phyloP scores from a whole-genome alignment of 2,888 invertebrate species.

The Drosophila neonasuta region DNA sequence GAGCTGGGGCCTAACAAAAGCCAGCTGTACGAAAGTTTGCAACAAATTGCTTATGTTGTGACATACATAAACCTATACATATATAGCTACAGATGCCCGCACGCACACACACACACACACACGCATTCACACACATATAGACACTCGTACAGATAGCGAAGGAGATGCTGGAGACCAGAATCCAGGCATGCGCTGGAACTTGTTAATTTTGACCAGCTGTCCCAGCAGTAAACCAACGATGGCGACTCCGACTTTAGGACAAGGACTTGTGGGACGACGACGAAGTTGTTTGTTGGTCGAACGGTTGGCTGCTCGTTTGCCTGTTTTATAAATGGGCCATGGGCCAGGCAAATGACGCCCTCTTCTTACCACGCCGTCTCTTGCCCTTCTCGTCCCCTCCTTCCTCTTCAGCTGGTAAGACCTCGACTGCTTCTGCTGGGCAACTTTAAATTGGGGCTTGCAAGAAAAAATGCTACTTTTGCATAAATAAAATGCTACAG shows the following conservation, averaged over 20 bases:
- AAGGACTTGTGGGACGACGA: constrained; percentile 44
- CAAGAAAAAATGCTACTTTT: constrained; percentile 60
- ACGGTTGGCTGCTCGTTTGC: constrained; percentile 54
- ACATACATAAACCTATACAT: constrained; percentile 57
- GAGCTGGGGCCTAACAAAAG: constrained; percentile 59
- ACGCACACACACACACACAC: constrained; percentile 29
- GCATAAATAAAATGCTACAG: constrained; percentile 69
- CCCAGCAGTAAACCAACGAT: constrained; percentile 66
- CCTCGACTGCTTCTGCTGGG: constrained; percentile 19
- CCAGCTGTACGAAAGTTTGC: constrained; percentile 69
- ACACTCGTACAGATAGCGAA: constrained; percentile 29
- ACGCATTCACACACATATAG: constrained; percentile 4
- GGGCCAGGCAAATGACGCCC: constrained; percentile 16
- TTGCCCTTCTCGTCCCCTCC: neutral
- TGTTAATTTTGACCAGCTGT: constrained; percentile 77
- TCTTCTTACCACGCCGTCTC: neutral
- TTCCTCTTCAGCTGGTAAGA: neutral
- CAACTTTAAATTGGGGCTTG: constrained; percentile 61
- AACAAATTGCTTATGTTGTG: constrained; percentile 75
- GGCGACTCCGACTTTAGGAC: constrained; percentile 20
- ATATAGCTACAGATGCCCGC: constrained; percentile 44
- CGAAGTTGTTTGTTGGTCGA: constrained; percentile 51
- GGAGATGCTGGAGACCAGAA: constrained; percentile 2
- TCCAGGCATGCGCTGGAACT: constrained; percentile 70
- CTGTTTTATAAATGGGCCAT: constrained; percentile 46